These are phyloP conservation scores for Cantharis nigra DNA, from an alignment of 2,888 invertebrate species.

Conservation along the genomic window DNA sequence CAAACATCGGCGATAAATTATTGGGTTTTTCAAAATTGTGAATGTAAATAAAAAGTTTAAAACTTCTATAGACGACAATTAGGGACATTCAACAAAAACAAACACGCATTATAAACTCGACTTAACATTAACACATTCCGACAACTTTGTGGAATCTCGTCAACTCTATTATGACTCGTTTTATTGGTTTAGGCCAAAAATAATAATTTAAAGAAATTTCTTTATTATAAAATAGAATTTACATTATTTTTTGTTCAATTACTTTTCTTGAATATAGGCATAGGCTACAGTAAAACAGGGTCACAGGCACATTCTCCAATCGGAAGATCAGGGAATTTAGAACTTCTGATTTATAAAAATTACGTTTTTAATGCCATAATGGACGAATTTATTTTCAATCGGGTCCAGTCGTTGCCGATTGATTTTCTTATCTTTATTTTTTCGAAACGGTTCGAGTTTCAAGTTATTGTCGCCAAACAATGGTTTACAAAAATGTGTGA, in stretches of 20 bases:
- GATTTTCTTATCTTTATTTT: too few relatives aligned
- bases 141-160: not conserved
- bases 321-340: too few relatives aligned
- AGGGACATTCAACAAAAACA: not conserved
- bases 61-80: not conserved
- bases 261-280: too few relatives aligned
- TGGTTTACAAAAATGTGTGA: not conserved
- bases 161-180: not conserved
- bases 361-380: too few relatives aligned
- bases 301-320: too few relatives aligned
- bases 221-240: not conserved
- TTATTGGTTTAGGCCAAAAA: not conserved
- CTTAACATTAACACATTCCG: conserved; percentile 4
- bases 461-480: not conserved
- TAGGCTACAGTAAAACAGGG: too few relatives aligned
- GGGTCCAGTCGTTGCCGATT: not conserved
- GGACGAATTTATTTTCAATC: not conserved
- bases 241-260: too few relatives aligned
- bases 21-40: too few relatives aligned
- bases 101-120: not conserved
- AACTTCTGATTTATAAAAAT: too few relatives aligned
- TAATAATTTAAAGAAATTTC: not conserved
- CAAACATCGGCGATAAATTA: too few relatives aligned
- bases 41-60: not conserved
- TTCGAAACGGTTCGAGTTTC: not conserved